Conservation (phyloP, 1,140 invertebrate genomes). For the Drosophila sturtevanti region DNA sequence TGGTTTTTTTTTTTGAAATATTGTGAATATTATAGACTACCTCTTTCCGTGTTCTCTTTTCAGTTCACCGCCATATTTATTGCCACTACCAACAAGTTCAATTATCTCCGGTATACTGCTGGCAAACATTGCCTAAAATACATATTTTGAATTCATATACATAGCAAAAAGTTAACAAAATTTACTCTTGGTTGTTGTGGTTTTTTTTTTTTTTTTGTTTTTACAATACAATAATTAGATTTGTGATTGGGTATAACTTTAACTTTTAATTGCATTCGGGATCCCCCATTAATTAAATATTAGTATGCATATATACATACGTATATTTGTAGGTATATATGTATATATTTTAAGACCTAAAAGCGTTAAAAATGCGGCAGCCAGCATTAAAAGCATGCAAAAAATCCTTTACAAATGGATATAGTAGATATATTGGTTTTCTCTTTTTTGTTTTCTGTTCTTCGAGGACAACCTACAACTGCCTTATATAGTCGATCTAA, state of each 20-base stretch:
- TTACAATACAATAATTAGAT: slow-evolving; percentile 2
- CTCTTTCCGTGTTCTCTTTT: slow-evolving; percentile 99
- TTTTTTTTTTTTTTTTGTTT: slow-evolving; percentile 46
- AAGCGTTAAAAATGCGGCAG: slow-evolving; percentile 73
- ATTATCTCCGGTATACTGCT: slow-evolving; percentile 99
- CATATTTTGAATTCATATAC: slow-evolving; percentile 49
- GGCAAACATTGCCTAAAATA: slow-evolving; percentile 96
- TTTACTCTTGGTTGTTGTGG: slow-evolving; percentile 39
- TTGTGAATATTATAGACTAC: slow-evolving; percentile 85
- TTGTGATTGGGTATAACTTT: not conserved
- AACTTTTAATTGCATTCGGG: not conserved
- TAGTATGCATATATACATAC: too few species aligned
- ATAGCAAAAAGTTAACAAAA: slow-evolving; percentile 58
- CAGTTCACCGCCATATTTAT: slow-evolving; percentile 98
- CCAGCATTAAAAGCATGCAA: slow-evolving; percentile 78
- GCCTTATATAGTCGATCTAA: not conserved
- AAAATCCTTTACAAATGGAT: slow-evolving; percentile 27
- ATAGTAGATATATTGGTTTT: not conserved
- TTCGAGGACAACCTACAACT: not conserved
- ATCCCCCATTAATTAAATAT: too few species aligned
- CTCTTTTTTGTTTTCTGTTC: not conserved
- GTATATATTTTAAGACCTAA: slow-evolving; percentile 36
- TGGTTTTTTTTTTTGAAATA: slow-evolving; percentile 32
- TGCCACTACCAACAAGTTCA: slow-evolving; percentile 98
- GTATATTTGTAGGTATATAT: not conserved